Base-by-base conservation (phyloP, 2,797 vertebrate species). In the Dallia pectoralis region DNA sequence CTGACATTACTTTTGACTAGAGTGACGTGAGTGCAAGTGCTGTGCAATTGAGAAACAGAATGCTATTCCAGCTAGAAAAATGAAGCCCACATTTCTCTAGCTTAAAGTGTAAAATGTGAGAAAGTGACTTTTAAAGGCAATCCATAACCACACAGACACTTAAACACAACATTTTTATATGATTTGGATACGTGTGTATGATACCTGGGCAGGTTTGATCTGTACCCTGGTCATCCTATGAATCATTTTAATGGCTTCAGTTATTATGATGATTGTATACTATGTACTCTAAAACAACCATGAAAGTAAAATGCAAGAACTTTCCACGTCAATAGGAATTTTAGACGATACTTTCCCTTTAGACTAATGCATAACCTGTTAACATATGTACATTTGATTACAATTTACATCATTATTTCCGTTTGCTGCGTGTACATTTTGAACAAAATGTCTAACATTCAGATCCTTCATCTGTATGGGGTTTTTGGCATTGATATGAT, bases 21-120 rank as follows among this genome's bases (percentile, higher is more conserved):
- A 29, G 49, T 59, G 53, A 59, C n/a, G 3, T 27, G 18, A 59
- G 11, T 19, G 22, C 11, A 9, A 79, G 16, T 53, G 71, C 75
- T 72, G n/a, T n/a, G n/a, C n/a, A n/a, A 82, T 72, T 32, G 32
- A 78, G 69, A 70, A 70, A 14, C 29, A 62, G 74, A 73, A 70
- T 69, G n/a, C 30, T 56, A 71, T 51, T 44, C 51, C 64, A n/a
- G n/a, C 18, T 12, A n/a, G 64, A 9, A 4, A 77, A 69, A 56
- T 25, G n/a, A 71, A 70, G 49, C 47, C 30, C 74, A 48, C 29
- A 44, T 75, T 68, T 67, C 47, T 51, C 27, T 48, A 65, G 63
- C 25, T 64, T 30, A 68, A 74, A 36, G 27, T 70, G 69, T 61
- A 40, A 64, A 65, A 15, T 63, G 22, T 61, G 32, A 25, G 8